These are phyloP conservation scores for Formica aserva DNA, from an alignment of 2,888 invertebrate species.

Conservation along the genomic window DNA sequence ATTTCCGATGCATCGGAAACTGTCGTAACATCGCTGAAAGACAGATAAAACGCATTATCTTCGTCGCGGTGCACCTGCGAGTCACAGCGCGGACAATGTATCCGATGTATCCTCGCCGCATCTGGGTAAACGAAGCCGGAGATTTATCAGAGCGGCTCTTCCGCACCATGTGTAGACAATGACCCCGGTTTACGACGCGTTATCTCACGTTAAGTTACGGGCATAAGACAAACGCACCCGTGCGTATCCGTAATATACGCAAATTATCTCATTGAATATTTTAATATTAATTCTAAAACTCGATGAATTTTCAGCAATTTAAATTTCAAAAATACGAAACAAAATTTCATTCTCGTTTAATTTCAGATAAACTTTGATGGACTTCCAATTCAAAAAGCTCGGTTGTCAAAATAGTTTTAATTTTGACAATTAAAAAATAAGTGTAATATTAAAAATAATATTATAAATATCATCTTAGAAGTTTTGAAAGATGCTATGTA, in stretches of 20 bases:
- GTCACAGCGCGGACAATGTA: slow-evolving; percentile 7
- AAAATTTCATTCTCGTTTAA: not conserved
- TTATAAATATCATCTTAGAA: not conserved
- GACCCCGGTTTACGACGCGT: slow-evolving; percentile 32
- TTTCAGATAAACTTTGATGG: not conserved
- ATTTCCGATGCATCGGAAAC: slow-evolving; percentile 24
- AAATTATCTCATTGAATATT: not conserved
- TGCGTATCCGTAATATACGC: not conserved
- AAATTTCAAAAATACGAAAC: not conserved
- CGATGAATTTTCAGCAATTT: not conserved
- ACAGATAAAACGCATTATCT: not conserved
- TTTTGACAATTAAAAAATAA: not conserved
- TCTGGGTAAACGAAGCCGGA: slow-evolving; percentile 34
- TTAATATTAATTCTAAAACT: not conserved
- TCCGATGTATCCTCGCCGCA: slow-evolving; percentile 13
- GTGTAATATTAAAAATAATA: too few relatives aligned
- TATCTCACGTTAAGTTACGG: slow-evolving; percentile 23
- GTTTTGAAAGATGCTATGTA: not conserved
- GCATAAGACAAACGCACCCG: not conserved
- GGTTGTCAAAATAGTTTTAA: not conserved
- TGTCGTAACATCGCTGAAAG: not conserved
- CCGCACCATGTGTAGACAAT: slow-evolving; percentile 43
- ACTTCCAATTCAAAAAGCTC: not conserved
- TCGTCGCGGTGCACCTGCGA: not conserved
- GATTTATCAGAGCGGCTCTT: slow-evolving; percentile 43